phyloP scores from a whole-genome alignment of 2,888 invertebrate genomes.

The Agonopterix subpropinquella region DNA sequence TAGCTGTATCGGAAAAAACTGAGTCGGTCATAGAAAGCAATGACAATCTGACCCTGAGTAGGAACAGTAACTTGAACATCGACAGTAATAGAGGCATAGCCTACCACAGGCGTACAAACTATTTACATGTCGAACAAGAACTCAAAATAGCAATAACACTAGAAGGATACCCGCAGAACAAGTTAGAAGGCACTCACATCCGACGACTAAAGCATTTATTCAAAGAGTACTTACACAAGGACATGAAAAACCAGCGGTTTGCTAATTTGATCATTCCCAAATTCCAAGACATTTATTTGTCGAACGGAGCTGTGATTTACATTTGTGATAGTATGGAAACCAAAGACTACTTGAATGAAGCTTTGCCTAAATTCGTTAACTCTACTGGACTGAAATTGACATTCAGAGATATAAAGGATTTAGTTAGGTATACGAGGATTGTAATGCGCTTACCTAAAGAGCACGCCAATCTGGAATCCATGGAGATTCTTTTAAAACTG shows the following conservation, averaged over 20 bases:
- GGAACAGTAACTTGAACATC: slow-evolving; percentile 48
- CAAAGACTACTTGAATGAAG: slow-evolving; percentile 54
- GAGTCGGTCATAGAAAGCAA: slow-evolving; percentile 47
- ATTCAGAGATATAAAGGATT: slow-evolving; percentile 47
- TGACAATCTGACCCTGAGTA: slow-evolving; percentile 38
- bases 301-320: slow-evolving; percentile 64
- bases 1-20: slow-evolving; percentile 43
- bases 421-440: slow-evolving; percentile 57
- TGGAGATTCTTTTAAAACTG: slow-evolving; percentile 43
- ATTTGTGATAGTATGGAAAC: slow-evolving; percentile 65
- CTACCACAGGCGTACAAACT: slow-evolving; percentile 62
- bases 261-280: slow-evolving; percentile 54
- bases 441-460: slow-evolving; percentile 56
- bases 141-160: slow-evolving; percentile 58
- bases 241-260: slow-evolving; percentile 55
- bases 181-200: slow-evolving; percentile 59
- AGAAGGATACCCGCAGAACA: slow-evolving; percentile 59
- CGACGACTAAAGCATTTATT: slow-evolving; percentile 54
- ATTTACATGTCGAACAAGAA: slow-evolving; percentile 57
- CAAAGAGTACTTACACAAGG: slow-evolving; percentile 59
- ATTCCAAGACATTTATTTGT: slow-evolving; percentile 60
- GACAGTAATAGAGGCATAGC: slow-evolving; percentile 62
- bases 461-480: slow-evolving; percentile 46
- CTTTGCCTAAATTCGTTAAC: slow-evolving; percentile 53
- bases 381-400: slow-evolving; percentile 54